These are phyloP conservation scores for Polypterus senegalus DNA, from an alignment of 2,113 vertebrate species.

Conservation along the genomic window DNA sequence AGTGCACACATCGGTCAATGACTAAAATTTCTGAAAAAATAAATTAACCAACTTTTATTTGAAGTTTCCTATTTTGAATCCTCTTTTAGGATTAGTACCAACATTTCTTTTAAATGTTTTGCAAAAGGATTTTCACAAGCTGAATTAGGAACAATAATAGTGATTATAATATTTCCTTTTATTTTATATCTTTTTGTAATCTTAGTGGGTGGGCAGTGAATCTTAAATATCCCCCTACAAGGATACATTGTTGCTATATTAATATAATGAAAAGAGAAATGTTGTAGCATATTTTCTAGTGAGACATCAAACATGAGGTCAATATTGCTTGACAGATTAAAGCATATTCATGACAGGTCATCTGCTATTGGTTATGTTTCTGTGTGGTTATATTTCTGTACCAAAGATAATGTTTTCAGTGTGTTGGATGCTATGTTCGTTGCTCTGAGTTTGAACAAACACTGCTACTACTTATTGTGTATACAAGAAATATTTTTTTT, in stretches of 20 bases:
- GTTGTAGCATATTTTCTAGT: constrained; percentile 3
- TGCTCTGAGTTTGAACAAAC: too few species aligned
- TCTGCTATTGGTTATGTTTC: constrained; percentile 24
- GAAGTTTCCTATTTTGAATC: too few species aligned
- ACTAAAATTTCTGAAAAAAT: too few species aligned
- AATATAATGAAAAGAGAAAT: not conserved
- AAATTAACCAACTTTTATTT: too few species aligned
- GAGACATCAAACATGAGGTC: constrained; percentile 16
- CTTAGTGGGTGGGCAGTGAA: constrained; percentile 16
- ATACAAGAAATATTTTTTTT: too few species aligned
- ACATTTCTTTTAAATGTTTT: too few species aligned
- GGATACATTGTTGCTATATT: constrained; percentile 11
- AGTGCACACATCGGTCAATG: too few species aligned
- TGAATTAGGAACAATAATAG: too few species aligned
- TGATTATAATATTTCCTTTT: too few species aligned
- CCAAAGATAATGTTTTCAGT: constrained; percentile 23
- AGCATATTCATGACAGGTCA: constrained; percentile 19
- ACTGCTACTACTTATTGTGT: too few species aligned
- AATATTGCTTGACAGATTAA: constrained; percentile 12
- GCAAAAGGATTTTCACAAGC: too few species aligned
- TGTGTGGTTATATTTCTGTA: constrained; percentile 17
- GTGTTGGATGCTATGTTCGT: constrained; percentile 2
- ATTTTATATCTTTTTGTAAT: constrained; percentile 28
- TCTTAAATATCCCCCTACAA: constrained; percentile 13
- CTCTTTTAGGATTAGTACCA: too few species aligned